Evolutionary conservation across 2,888 invertebrate genomes (phyloP), one percentile per base, ranked within the genome.

Genomic region (Tipula helvola): DNA sequence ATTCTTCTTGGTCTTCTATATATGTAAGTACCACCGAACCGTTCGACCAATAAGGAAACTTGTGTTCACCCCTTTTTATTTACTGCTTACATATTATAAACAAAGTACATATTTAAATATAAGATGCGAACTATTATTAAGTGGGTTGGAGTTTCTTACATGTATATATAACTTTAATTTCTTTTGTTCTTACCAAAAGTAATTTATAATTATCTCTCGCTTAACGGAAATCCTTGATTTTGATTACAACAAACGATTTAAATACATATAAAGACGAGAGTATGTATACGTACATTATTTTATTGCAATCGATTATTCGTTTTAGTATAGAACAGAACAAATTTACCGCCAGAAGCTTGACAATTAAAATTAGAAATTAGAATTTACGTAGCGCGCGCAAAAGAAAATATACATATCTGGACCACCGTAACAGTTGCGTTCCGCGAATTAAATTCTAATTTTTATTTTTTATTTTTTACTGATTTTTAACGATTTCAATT

Each of bases 211-310:
- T 86, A 86, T 41, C 16, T 71, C 18, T 18, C 71, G 36, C 16
- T 36, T 86, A 83, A 16, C 41, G 83, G 83, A 86, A 86, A 44
- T 86, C 44, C 86, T 86, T 47, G 86, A 28, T 47, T 86, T 86
- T 36, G 41, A 85, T 85, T 85, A 44, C 28, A 28, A 28, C 42
- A 86, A 86, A n/a, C 47, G 36, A 84, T 39, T 84, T 41, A 84
- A 84, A 84, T 36, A 84, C 12, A 16, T 7, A 7, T 52, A 52
- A 4, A 16, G 5, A 57, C 71, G 10, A 71, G n/a, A 18, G 10
- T 85, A 16, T 1, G 5, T 85, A 4, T 85, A 41, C 8, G 7
- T 85, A 42, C 39, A 4, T 39, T 7, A 42, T 85, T 41, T 85
- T 85, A 85, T 41, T 18, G 28, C 41, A 41, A 85, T 18, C 41